phyloP scores from a whole-genome alignment of 1,140 invertebrate species.

The Homalodisca vitripennis region DNA sequence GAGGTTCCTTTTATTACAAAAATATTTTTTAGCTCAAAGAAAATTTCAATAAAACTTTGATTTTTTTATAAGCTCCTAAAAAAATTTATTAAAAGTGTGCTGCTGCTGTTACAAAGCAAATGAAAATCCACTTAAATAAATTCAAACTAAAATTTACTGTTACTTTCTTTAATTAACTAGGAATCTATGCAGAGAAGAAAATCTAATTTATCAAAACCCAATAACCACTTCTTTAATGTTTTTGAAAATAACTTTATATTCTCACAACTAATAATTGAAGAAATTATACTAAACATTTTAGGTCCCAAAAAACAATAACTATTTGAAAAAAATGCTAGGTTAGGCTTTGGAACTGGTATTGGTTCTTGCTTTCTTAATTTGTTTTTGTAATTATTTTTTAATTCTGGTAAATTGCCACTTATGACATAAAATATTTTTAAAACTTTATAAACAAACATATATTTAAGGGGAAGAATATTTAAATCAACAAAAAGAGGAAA shows the following conservation, averaged over 20 bases:
- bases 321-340: neutral
- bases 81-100: neutral
- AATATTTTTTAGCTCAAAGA: neutral
- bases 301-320: slow-evolving; percentile 9
- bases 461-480: neutral
- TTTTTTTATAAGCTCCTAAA: neutral
- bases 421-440: slow-evolving; percentile 3
- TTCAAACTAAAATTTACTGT: neutral
- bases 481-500: neutral
- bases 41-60: neutral
- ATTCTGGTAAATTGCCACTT: neutral
- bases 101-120: neutral
- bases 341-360: slow-evolving; percentile 2
- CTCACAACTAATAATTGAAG: neutral
- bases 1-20: neutral
- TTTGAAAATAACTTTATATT: neutral
- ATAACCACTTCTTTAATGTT: neutral
- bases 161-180: neutral
- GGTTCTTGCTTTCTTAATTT: slow-evolving; percentile 4
- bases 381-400: neutral
- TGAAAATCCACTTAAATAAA: neutral
- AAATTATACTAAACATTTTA: slow-evolving; percentile 2
- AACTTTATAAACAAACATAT: neutral
- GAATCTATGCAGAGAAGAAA: neutral
- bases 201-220: neutral